Evolutionary conservation across 2,797 vertebrate species (phyloP).

Genomic region (Dendrocincla tyrannina): DNA sequence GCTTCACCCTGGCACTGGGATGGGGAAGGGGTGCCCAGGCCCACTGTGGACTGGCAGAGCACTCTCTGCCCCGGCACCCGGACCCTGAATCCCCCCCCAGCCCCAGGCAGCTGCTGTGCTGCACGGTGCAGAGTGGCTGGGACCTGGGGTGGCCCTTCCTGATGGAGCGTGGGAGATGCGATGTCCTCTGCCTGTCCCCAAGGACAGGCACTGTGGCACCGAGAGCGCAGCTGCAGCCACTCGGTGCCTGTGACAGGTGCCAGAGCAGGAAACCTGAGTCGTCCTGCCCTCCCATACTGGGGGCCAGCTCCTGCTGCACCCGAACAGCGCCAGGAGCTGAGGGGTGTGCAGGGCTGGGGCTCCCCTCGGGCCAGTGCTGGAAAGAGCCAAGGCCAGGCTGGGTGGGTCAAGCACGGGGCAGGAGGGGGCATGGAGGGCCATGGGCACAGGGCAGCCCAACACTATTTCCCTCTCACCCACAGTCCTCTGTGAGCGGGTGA

Average conservation of each 20-base stretch:
- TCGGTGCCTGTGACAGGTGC: not conserved
- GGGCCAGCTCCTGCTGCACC: not conserved
- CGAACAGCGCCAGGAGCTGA: not conserved
- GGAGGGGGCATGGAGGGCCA: not conserved
- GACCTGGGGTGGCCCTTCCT: not conserved
- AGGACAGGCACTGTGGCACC: not conserved
- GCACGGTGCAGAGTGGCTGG: not conserved
- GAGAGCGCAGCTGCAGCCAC: too few species aligned
- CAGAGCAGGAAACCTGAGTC: rapidly evolving
- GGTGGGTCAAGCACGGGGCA: not conserved
- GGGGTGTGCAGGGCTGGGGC: not conserved
- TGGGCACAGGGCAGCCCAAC: rapidly evolving
- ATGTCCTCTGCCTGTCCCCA: not conserved
- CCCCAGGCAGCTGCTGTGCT: not conserved
- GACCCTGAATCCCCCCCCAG: not conserved
- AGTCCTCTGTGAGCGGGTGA: not conserved
- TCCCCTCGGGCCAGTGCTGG: rapidly evolving
- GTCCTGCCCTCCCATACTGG: not conserved
- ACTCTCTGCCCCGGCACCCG: not conserved
- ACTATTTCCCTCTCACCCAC: not conserved
- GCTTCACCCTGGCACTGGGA: not conserved
- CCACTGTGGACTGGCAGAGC: not conserved
- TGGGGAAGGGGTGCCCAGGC: not conserved
- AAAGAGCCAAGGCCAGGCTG: not conserved
- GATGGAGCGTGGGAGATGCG: not conserved